phyloP scores from a whole-genome alignment of 2,888 invertebrate species.

The Sisyra nigra region DNA sequence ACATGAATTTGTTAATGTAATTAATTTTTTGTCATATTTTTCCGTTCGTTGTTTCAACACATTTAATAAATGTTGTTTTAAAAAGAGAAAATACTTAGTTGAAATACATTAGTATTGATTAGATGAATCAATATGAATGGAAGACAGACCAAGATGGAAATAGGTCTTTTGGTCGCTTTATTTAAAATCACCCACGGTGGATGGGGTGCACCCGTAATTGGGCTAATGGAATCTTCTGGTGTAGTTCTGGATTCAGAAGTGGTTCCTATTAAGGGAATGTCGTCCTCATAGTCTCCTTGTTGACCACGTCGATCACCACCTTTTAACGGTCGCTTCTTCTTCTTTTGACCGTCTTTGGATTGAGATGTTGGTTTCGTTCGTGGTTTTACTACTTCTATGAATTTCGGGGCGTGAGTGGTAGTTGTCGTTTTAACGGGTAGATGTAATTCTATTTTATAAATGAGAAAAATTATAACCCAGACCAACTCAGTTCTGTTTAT shows the following conservation, averaged over 20 bases:
- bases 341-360: conserved; percentile 17
- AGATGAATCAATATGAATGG: conserved; percentile 3
- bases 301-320: conserved; percentile 13
- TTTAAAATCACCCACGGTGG: conserved; percentile 3
- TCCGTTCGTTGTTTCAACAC: too few species aligned
- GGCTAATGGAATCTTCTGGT: conserved; percentile 8
- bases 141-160: conserved; percentile 2
- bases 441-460: conserved; percentile 21
- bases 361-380: conserved; percentile 20
- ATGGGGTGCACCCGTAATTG: background rate
- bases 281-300: conserved; percentile 20
- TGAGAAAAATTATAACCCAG: background rate
- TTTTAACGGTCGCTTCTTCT: conserved; percentile 22
- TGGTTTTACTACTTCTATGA: conserved; percentile 22
- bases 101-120: too few species aligned
- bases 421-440: conserved; percentile 25
- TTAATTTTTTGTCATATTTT: too few species aligned
- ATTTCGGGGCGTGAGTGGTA: conserved; percentile 23
- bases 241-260: conserved; percentile 9
- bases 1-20: too few species aligned
- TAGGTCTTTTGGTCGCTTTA: background rate
- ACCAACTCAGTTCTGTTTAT: too few species aligned
- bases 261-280: conserved; percentile 17
- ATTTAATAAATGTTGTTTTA: too few species aligned
- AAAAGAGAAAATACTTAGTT: too few species aligned